Conservation (phyloP, 2,113 vertebrate species). For the Cebus imitator region DNA sequence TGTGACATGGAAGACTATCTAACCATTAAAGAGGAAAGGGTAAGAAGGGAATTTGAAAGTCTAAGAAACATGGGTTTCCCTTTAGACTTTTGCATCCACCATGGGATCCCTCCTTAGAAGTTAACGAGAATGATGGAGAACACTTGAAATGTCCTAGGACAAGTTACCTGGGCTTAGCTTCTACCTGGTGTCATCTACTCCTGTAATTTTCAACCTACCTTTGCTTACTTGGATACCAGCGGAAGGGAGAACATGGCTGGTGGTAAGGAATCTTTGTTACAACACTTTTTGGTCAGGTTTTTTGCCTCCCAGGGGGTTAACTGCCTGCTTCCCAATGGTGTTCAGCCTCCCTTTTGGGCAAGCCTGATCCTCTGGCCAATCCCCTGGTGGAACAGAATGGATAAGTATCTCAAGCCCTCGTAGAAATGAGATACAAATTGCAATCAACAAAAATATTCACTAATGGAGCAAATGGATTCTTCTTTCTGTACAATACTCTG, state of each 20-base stretch:
- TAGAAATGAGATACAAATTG: background rate
- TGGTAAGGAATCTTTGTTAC: background rate
- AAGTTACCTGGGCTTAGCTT: background rate
- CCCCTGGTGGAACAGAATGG: background rate
- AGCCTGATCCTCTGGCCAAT: background rate
- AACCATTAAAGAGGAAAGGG: background rate
- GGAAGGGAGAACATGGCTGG: background rate
- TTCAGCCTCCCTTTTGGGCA: background rate
- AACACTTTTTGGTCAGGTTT: background rate
- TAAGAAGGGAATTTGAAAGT: slow-evolving; percentile 9
- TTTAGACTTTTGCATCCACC: background rate
- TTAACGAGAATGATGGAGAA: background rate
- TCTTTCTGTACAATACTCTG: background rate
- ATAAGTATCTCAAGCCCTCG: background rate
- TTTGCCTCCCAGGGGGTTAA: background rate
- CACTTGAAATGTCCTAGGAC: background rate
- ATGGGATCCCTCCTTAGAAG: background rate
- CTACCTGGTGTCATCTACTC: background rate
- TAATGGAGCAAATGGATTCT: background rate
- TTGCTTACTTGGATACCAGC: background rate
- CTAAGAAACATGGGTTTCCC: background rate
- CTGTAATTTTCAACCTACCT: background rate
- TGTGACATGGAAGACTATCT: background rate
- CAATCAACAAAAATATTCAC: background rate
- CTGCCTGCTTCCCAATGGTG: background rate